Evolutionary conservation across 2,888 invertebrate species (phyloP).

Genomic region (Orthosia cruda): DNA sequence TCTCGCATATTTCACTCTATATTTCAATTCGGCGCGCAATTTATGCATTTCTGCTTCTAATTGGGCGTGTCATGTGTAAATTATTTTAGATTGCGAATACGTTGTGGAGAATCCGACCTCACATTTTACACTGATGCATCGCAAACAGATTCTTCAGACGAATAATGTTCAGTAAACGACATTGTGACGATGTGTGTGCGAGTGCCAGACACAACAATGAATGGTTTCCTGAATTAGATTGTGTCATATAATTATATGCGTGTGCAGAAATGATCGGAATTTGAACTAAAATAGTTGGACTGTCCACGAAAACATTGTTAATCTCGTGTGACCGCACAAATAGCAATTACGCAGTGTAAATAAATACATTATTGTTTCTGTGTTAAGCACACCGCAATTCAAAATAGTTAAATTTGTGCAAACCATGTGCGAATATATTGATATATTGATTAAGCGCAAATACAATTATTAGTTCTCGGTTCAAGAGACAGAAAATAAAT

Average conservation of each 20-base stretch:
- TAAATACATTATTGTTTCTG: slow-evolving; percentile 31
- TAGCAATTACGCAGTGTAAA: slow-evolving; percentile 29
- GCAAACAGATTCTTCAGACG: slow-evolving; percentile 27
- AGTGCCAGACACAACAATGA: slow-evolving; percentile 57
- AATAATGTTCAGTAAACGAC: slow-evolving; percentile 41
- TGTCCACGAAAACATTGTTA: slow-evolving; percentile 39
- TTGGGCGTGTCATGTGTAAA: slow-evolving; percentile 25
- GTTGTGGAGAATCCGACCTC: slow-evolving; percentile 10
- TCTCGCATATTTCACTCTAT: slow-evolving; percentile 28
- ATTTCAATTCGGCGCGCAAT: slow-evolving; percentile 16
- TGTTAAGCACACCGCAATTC: slow-evolving; percentile 1
- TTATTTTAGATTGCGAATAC: slow-evolving; percentile 12
- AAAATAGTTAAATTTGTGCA: slow-evolving; percentile 18
- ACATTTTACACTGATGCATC: slow-evolving; percentile 29
- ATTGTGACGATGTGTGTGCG: slow-evolving; percentile 41
- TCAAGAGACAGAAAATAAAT: background rate
- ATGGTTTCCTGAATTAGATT: slow-evolving; percentile 29
- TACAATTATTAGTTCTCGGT: background rate
- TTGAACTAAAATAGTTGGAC: slow-evolving; percentile 18
- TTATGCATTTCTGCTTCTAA: slow-evolving; percentile 43
- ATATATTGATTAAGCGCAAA: slow-evolving; percentile 18
- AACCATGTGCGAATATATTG: background rate
- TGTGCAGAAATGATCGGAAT: slow-evolving; percentile 21
- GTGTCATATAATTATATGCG: slow-evolving; percentile 15
- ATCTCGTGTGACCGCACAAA: slow-evolving; percentile 31